phyloP scores from a whole-genome alignment of 2,888 invertebrate genomes.

The Epinotia nisella region DNA sequence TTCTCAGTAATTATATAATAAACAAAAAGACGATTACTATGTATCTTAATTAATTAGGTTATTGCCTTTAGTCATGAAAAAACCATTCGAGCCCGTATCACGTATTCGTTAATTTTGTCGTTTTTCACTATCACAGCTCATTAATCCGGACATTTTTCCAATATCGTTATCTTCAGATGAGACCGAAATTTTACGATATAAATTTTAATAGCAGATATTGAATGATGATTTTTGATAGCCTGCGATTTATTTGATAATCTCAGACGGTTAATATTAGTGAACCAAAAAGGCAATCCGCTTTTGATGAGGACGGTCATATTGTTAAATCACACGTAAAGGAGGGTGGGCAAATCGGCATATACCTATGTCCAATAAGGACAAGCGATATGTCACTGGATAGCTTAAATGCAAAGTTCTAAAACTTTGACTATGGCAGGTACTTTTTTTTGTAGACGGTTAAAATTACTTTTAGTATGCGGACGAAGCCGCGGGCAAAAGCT shows the following conservation, averaged over 20 bases:
- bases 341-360: too few relatives aligned
- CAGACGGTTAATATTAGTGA: neutral
- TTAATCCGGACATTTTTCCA: constrained; percentile 38
- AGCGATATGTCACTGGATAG: too few relatives aligned
- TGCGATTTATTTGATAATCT: constrained; percentile 15
- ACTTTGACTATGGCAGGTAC: too few relatives aligned
- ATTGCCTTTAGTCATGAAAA: constrained; percentile 5
- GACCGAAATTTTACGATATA: constrained; percentile 14
- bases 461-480: too few relatives aligned
- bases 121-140: constrained; percentile 20
- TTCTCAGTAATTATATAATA: too few relatives aligned
- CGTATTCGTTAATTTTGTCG: constrained; percentile 11
- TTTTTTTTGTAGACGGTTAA: too few relatives aligned
- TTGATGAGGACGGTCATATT: neutral
- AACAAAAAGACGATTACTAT: too few relatives aligned
- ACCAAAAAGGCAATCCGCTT: constrained; percentile 2
- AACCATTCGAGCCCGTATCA: neutral
- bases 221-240: neutral
- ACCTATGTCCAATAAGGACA: too few relatives aligned
- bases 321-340: too few relatives aligned
- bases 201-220: constrained; percentile 13
- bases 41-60: neutral
- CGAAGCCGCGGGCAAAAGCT: too few relatives aligned
- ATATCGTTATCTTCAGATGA: constrained; percentile 31
- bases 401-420: too few relatives aligned